Conservation (phyloP, 2,113 vertebrate species). For the Oriolus oriolus region DNA sequence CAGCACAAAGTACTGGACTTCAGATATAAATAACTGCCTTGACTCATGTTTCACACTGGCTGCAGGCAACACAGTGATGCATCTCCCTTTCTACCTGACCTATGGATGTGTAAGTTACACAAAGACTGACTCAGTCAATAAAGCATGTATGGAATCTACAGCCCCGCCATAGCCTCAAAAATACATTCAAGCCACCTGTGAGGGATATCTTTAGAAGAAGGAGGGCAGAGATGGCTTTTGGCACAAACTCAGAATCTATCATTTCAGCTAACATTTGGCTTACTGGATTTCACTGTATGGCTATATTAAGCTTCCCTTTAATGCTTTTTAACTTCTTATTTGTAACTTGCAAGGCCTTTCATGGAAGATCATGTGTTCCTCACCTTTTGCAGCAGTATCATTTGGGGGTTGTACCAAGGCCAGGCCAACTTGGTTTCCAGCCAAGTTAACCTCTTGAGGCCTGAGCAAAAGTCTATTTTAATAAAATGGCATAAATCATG, state of each 20-base stretch:
- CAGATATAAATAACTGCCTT: background rate
- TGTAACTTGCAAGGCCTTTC: background rate
- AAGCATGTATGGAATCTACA: background rate
- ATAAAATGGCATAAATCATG: background rate
- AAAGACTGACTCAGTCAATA: background rate
- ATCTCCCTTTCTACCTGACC: constrained; percentile 9
- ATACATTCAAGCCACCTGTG: background rate
- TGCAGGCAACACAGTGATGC: background rate
- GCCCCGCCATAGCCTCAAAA: background rate
- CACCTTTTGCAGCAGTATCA: background rate
- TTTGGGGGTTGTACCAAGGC: background rate
- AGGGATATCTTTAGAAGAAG: constrained; percentile 16
- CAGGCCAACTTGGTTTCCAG: background rate
- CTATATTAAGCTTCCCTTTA: constrained; percentile 13
- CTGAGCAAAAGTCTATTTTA: background rate
- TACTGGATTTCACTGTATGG: background rate
- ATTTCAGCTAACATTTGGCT: constrained; percentile 11
- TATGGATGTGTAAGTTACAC: background rate
- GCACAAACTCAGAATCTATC: background rate
- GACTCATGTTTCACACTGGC: background rate
- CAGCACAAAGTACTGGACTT: background rate
- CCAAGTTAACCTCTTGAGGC: background rate
- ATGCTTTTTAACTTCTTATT: background rate
- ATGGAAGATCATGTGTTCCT: background rate
- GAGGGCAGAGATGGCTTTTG: background rate